A percentile compares a stretch with the other conserved stretches of the same genome.
Conservation (phyloP, 53 echinoderm and acorn worm genomes). For the Paelopatides confundens region DNA sequence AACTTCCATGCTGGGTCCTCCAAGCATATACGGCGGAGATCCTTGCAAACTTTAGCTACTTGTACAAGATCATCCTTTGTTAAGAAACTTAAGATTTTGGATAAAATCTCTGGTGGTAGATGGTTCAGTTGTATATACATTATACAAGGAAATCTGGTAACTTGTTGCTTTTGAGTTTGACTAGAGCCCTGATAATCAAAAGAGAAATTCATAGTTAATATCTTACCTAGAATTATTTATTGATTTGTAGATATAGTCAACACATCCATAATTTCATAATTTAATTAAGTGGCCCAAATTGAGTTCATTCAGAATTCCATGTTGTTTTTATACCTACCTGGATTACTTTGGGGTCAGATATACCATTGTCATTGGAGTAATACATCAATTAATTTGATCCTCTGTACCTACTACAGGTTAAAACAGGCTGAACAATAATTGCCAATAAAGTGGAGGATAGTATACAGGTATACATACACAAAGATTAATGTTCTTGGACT, state of each 20-base stretch:
- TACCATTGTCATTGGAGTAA: too few relatives aligned
- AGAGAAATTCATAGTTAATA: too few relatives aligned
- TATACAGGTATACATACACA: too few relatives aligned
- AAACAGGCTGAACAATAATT: too few relatives aligned
- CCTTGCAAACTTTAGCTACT: not conserved
- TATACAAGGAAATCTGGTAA: not conserved
- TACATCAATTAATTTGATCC: too few relatives aligned
- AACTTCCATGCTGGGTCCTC: slow-evolving; percentile 11
- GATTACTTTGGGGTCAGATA: too few relatives aligned
- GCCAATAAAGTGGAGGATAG: too few relatives aligned
- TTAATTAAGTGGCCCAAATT: not conserved
- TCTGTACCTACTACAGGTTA: too few relatives aligned
- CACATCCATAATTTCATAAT: not conserved
- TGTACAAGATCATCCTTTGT: slow-evolving; percentile 10
- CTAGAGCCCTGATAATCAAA: not conserved
- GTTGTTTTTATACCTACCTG: too few relatives aligned
- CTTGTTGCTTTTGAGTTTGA: not conserved
- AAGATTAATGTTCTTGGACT: too few relatives aligned
- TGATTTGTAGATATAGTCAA: not conserved
- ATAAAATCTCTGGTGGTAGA: slow-evolving; percentile 25
- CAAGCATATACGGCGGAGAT: not conserved
- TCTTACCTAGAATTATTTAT: not conserved
- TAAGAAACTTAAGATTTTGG: slow-evolving; percentile 13
- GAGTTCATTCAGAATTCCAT: too few relatives aligned
- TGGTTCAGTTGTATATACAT: not conserved